Evolutionary conservation across 2,113 vertebrate species (phyloP).

Genomic region (Gopherus flavomarginatus): DNA sequence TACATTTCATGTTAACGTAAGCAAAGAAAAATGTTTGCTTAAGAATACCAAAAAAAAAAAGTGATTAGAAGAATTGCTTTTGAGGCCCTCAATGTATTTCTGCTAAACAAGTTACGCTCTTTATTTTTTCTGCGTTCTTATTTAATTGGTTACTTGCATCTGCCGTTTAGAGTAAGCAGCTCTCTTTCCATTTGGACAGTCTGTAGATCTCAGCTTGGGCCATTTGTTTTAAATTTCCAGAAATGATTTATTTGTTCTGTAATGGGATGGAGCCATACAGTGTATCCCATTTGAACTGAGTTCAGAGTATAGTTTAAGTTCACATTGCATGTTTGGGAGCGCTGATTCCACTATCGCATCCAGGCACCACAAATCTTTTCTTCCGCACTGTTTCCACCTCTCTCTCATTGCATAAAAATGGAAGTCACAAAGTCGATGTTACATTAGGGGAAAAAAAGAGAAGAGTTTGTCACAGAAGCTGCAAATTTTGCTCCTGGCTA

Average conservation of each 20-base stretch:
- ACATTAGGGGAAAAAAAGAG: constrained; percentile 39
- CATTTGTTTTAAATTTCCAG: constrained; percentile 76
- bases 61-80: constrained; percentile 72
- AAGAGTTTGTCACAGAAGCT: constrained; percentile 44
- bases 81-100: constrained; percentile 50
- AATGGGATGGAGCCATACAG: constrained; percentile 66
- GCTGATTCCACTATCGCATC: constrained; percentile 38
- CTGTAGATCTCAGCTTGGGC: constrained; percentile 5
- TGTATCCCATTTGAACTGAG: constrained; percentile 59
- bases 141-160: constrained; percentile 70
- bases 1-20: constrained; percentile 77
- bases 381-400: constrained; percentile 51
- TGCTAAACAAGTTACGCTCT: constrained; percentile 58
- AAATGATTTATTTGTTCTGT: constrained; percentile 74
- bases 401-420: constrained; percentile 44
- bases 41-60: constrained; percentile 64
- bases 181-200: constrained; percentile 65
- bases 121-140: constrained; percentile 26
- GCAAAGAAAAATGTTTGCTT: constrained; percentile 76
- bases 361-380: constrained; percentile 64
- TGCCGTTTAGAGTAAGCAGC: constrained; percentile 63
- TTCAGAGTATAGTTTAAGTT: constrained; percentile 51
- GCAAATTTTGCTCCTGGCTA: constrained; percentile 53
- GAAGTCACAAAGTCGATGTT: constrained; percentile 47
- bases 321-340: constrained; percentile 31